Conservation (phyloP, 2,888 invertebrate species). For the Netelia virgata region DNA sequence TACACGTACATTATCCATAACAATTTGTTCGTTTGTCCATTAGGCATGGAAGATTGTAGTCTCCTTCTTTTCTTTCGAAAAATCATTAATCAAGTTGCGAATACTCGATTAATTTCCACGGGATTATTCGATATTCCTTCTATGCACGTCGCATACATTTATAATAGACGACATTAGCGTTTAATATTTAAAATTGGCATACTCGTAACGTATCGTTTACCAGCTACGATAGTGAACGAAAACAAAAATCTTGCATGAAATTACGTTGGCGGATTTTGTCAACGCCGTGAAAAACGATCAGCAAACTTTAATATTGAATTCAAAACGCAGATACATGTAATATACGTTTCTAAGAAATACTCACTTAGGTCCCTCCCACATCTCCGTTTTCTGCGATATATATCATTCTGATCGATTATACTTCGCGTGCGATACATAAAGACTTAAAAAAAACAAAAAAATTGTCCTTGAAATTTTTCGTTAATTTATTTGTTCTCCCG, state of each 20-base stretch:
- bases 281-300: constrained; percentile 51
- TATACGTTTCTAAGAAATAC: constrained; percentile 54
- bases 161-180: constrained; percentile 74
- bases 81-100: constrained; percentile 61
- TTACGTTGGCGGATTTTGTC: constrained; percentile 48
- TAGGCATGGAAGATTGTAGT: constrained; percentile 51
- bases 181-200: constrained; percentile 78
- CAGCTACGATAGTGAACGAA: constrained; percentile 45
- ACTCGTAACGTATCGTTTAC: constrained; percentile 75
- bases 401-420: constrained; percentile 22
- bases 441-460: constrained; percentile 24
- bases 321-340: constrained; percentile 39
- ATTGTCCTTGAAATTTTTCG: constrained; percentile 64
- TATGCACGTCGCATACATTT: constrained; percentile 77
- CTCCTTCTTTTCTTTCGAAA: constrained; percentile 49
- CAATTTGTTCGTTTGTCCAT: constrained; percentile 31
- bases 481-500: constrained; percentile 73
- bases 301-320: constrained; percentile 45
- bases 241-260: neutral
- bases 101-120: constrained; percentile 38
- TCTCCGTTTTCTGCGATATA: constrained; percentile 29
- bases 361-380: constrained; percentile 18
- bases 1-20: constrained; percentile 63
- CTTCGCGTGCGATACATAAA: constrained; percentile 24
- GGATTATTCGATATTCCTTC: constrained; percentile 56